phyloP scores from a whole-genome alignment of 92 coral and sea anemone species.

The Virgularia gustaviana region DNA sequence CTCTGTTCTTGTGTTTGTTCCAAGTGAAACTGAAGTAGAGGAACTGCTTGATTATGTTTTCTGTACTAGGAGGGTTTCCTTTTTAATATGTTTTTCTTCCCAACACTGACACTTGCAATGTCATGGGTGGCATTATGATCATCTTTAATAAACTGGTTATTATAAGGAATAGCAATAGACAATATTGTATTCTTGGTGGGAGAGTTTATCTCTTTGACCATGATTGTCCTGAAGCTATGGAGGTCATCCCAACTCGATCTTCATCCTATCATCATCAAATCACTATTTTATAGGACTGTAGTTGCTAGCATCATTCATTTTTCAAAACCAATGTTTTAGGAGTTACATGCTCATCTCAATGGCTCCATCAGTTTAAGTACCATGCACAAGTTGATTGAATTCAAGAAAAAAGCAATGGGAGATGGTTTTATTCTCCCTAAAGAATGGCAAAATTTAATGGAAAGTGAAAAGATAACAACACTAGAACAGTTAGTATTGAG shows the following conservation, averaged over 20 bases:
- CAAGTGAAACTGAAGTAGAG: no score
- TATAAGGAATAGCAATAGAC: neutral
- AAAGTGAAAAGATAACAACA: constrained; percentile 55
- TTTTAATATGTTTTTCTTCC: no score
- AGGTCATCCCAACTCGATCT: no score
- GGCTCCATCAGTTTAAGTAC: constrained; percentile 84
- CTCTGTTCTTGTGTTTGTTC: no score
- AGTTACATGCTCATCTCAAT: constrained; percentile 93
- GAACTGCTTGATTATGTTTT: no score
- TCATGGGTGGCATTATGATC: no score
- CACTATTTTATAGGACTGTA: neutral
- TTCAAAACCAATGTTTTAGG: constrained; percentile 52
- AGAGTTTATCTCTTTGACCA: no score
- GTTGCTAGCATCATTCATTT: neutral
- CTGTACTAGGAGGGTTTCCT: no score
- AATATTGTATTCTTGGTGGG: neutral
- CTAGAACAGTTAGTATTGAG: constrained; percentile 80
- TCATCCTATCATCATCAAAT: neutral
- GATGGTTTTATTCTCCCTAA: constrained; percentile 33
- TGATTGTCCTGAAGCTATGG: no score
- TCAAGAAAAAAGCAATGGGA: constrained; percentile 13
- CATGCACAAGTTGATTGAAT: constrained; percentile 59
- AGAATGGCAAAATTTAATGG: constrained; percentile 59
- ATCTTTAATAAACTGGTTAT: no score
- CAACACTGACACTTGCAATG: no score